Percentiles rank a stretch among this genome's conserved stretches.
Evolutionary conservation across 2,797 vertebrate genomes (phyloP).

Genomic region (Myripristis murdjan): DNA sequence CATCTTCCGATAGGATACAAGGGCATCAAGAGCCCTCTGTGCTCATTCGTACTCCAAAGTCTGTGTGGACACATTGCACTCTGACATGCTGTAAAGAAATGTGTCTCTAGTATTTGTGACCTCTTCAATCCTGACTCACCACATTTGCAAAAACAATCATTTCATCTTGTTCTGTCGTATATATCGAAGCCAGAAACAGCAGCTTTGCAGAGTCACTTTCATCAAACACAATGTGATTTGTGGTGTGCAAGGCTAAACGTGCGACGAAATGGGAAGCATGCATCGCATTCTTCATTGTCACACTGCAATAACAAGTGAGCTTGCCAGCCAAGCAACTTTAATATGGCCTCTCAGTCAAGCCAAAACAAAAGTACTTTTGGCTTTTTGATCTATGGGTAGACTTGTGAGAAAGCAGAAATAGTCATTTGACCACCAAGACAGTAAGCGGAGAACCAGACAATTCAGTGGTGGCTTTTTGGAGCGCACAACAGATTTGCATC

Average conservation of each 20-base stretch:
- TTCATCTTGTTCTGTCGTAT: constrained; percentile 21
- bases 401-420: constrained; percentile 46
- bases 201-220: constrained; percentile 41
- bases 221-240: constrained; percentile 43
- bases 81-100: constrained; percentile 1
- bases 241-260: constrained; percentile 23
- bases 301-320: constrained; percentile 12
- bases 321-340: constrained; percentile 28
- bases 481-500: constrained; percentile 21
- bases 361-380: constrained; percentile 32
- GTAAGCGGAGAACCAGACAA: constrained; percentile 55
- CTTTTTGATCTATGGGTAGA: constrained; percentile 33
- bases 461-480: constrained; percentile 32
- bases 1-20: too few relatives aligned
- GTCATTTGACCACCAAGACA: constrained; percentile 46
- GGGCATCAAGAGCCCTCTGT: background rate
- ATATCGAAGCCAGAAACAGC: constrained; percentile 30
- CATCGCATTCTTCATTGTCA: constrained; percentile 46
- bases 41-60: constrained; percentile 1
- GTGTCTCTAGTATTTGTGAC: background rate
- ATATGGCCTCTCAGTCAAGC: constrained; percentile 18
- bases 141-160: constrained; percentile 50
- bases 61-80: background rate
- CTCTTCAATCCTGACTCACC: background rate
- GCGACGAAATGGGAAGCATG: constrained; percentile 32